These are phyloP conservation scores for Chrysoperla carnea DNA, from an alignment of 1,140 invertebrate genomes.

Conservation along the genomic window DNA sequence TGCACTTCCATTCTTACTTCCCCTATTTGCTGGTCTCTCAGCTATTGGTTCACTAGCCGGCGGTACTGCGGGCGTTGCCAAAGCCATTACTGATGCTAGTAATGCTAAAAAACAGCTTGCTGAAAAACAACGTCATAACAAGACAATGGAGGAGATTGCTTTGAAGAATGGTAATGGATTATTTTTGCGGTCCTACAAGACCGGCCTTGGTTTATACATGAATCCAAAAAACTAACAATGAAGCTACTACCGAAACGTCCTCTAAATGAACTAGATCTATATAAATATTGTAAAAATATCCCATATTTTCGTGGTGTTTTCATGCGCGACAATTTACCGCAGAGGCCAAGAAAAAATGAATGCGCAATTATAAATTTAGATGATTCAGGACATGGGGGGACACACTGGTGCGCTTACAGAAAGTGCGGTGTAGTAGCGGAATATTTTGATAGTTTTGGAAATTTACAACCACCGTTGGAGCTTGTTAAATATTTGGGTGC, in stretches of 20 bases:
- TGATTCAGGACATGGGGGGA: conserved; percentile 13
- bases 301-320: conserved; percentile 19
- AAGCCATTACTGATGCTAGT: conserved; percentile 16
- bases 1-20: conserved; percentile 16
- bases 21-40: conserved; percentile 19
- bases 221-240: conserved; percentile 10
- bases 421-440: conserved; percentile 7
- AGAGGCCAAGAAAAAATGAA: conserved; percentile 8
- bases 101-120: conserved; percentile 12
- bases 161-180: conserved; percentile 13
- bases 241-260: conserved; percentile 8
- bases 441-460: conserved; percentile 13
- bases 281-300: conserved; percentile 9
- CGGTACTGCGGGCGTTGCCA: conserved; percentile 15
- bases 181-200: conserved; percentile 6
- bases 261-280: conserved; percentile 12
- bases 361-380: conserved; percentile 14
- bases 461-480: conserved; percentile 13
- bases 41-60: conserved; percentile 17
- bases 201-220: neutral
- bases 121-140: conserved; percentile 17
- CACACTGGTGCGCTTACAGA: conserved; percentile 17
- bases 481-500: conserved; percentile 10
- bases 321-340: conserved; percentile 14
- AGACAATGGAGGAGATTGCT: conserved; percentile 15